Base-by-base conservation (phyloP, 2,888 invertebrate genomes). In the Brachypalpus laphriformis region DNA sequence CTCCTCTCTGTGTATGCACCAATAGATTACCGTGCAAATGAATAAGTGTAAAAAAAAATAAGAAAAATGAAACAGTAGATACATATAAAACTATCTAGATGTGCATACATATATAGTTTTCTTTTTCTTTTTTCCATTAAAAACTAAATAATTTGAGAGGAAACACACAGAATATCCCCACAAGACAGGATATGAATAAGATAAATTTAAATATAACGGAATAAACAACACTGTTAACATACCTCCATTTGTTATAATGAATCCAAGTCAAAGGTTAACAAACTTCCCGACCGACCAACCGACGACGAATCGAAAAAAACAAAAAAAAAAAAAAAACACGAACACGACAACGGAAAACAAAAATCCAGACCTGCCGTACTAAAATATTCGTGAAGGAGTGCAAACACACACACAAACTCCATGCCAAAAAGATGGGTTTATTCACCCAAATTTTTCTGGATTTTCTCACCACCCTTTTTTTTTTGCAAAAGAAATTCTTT, bases 321-420 rank as follows among this genome's bases (percentile, higher is more conserved):
- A 25, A 68, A 57, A 51, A 25, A 54, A 56, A 74, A 28, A 56
- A 63, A 57, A 75, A 20, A 25, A 25, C 25, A 51, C 59, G 57
- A 77, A 78, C 63, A 42, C 80, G 70, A 81, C 47, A 85, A 81
- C 68, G 75, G 71, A 85, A 85, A 75, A 81, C 80, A 78, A 85
- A 78, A 85, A 75, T 85, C 85, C 85, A 85, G 85, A 85, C 85
- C 85, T 85, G 80, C 85, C 85, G 85, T 85, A 85, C 85, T 85
- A 85, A 85, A 81, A 85, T 85, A 85, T 75, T 81, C 75, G 81
- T 85, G 51, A 85, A 80, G 83, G 80, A 80, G 65, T 80, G 47
- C 80, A 80, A n/a, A 9, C 34, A 34, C 28, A 75, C 74, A 75
- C 68, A 75, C 74, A 75, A 80, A 63, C 78, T 74, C 54, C 49